These are phyloP conservation scores for Pelosia muscerda DNA, from an alignment of 2,888 invertebrate genomes.

Conservation along the genomic window DNA sequence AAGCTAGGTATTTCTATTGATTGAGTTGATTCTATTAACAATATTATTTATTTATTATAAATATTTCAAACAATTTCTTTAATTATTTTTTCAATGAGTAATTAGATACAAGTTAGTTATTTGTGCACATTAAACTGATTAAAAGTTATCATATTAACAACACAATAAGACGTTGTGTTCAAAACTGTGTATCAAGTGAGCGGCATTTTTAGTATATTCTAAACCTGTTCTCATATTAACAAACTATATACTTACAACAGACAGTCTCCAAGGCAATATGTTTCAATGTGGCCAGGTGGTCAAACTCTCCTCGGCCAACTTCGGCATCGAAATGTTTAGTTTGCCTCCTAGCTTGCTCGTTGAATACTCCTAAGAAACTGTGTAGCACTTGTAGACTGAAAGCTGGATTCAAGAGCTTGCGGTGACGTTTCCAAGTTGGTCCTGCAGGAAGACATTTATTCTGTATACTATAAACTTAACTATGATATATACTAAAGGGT, in stretches of 20 bases:
- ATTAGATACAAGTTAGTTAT: no score
- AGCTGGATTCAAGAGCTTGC: constrained; percentile 60
- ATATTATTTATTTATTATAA: no score
- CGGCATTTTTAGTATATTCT: not conserved
- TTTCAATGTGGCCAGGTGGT: constrained; percentile 49
- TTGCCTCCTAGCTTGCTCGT: constrained; percentile 51
- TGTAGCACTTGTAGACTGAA: constrained; percentile 58
- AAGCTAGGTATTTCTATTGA: no score
- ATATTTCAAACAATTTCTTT: no score
- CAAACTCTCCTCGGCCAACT: constrained; percentile 53
- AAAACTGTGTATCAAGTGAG: not conserved
- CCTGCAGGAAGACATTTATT: constrained; percentile 44
- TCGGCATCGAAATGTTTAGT: constrained; percentile 42
- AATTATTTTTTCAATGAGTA: no score
- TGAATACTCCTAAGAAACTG: constrained; percentile 56
- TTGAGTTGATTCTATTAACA: no score
- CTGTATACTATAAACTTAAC: no score
- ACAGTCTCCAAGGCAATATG: constrained; percentile 56
- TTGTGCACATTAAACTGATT: no score
- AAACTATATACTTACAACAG: constrained; percentile 57
- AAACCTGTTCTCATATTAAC: not conserved
- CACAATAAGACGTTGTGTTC: not conserved
- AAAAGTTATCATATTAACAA: no score
- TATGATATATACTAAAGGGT: no score
- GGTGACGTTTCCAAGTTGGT: constrained; percentile 60